A percentile compares a stretch with the other conserved stretches of the same genome.
Conservation (phyloP, 2,797 vertebrate species). For the Acomys russatus region DNA sequence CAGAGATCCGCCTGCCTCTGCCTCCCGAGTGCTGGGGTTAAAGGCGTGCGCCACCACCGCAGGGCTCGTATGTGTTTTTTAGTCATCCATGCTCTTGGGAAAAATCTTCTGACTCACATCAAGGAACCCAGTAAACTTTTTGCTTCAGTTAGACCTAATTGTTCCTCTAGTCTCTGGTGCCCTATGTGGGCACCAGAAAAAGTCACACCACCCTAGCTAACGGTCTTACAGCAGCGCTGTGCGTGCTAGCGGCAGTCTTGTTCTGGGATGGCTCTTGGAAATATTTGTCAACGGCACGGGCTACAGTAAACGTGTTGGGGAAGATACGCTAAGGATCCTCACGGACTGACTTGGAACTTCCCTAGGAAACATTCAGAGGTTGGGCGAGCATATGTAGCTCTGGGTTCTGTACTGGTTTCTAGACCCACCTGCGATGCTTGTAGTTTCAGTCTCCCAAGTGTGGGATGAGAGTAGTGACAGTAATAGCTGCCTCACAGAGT, state of each 20-base stretch:
- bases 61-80: no score
- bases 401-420: not conserved
- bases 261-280: not conserved
- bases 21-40: no score
- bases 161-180: not conserved
- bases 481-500: not conserved
- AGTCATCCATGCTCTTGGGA: not conserved
- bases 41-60: no score
- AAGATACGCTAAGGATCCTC: not conserved
- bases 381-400: not conserved
- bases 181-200: not conserved
- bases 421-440: not conserved
- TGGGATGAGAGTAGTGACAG: not conserved
- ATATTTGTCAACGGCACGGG: not conserved
- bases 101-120: not conserved
- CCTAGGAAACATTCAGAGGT: not conserved
- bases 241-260: not conserved
- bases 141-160: not conserved
- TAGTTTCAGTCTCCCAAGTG: not conserved
- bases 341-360: no score
- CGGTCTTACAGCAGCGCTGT: not conserved
- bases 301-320: not conserved
- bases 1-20: no score
- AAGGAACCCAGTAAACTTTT: not conserved
- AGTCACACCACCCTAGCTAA: not conserved